Base-by-base conservation (phyloP, 2,888 invertebrate genomes). In the Ornithoptera alexandrae region DNA sequence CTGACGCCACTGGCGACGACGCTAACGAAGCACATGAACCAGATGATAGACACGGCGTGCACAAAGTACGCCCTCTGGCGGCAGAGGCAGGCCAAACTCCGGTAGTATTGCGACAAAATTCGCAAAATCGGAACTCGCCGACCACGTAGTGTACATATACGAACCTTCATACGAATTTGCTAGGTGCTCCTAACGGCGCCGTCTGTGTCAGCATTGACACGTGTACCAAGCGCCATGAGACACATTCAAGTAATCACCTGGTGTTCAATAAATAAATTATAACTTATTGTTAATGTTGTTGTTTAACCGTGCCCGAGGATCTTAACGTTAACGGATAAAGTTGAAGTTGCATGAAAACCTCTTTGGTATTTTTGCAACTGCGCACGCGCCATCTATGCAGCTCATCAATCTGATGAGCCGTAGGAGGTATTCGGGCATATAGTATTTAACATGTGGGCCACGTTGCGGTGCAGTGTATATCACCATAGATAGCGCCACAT, bases 51-150 rank as follows among this genome's bases (percentile, higher is more conserved):
- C 82, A 95, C 96, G 0, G 97, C 98, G 17, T 97, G 96, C 84
- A 94, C 95, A 72, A 98, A 98, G 82, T 98, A 96, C 90, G 96
- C 94, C 60, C 93, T 96, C 64, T 98, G 98, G 98, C 97, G 97
- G 83, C 95, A 96, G 76, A 90, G 96, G 71, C 92, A 91, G 59
- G 87, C 92, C 42, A 95, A 95, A 81, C 85, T 94, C 78, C 93
- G 94, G 82, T 93, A 93, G 86, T 89, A 85, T 71, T 74, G 70
- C 75, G 74, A 68, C 39, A 53, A 64, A 68, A 53, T 17, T 15
- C 17, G 17, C 57, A n/a, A 65, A 62, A 57, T 68, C 46, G 62
- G 46, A 63, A 46, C 67, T 36, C 59, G 17, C 61, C 36, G 60
- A 66, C 22, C 36, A 22, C n/a, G 67, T 67, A 67, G 67, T 65